These are phyloP conservation scores for Martes martes DNA, from an alignment of 2,113 vertebrate genomes.

Conservation along the genomic window DNA sequence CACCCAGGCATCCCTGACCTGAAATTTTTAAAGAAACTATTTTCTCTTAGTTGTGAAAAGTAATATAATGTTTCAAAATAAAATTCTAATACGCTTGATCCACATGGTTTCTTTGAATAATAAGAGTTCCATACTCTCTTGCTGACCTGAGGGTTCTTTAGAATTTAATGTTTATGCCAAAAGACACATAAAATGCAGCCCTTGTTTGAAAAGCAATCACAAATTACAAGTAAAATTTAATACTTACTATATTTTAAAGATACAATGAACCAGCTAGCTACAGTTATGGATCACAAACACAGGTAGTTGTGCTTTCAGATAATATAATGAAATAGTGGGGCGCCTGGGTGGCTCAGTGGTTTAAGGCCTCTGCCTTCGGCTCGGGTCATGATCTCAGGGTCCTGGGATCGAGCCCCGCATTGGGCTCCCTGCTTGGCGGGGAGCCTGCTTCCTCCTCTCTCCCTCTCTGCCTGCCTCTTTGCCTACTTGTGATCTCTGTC, in stretches of 20 bases:
- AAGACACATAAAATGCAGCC: background rate
- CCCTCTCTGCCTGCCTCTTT: no score
- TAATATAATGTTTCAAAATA: background rate
- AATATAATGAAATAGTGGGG: background rate
- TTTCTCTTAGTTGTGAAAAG: background rate
- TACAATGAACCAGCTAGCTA: background rate
- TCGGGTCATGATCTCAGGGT: no score
- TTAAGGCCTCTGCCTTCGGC: no score
- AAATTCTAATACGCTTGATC: background rate
- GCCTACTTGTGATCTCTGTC: no score
- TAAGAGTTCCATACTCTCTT: background rate
- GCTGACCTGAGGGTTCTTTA: background rate
- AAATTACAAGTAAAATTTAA: conserved; percentile 10
- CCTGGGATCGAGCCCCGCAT: no score
- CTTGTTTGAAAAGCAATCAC: background rate
- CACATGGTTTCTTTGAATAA: background rate
- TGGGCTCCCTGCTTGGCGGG: no score
- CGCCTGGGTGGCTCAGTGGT: no score
- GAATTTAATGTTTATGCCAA: background rate
- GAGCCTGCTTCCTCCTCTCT: no score
- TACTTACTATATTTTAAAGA: background rate
- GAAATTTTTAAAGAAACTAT: background rate
- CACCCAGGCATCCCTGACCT: background rate
- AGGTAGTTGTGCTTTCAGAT: background rate
- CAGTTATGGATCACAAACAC: background rate